Evolutionary conservation across 1,140 invertebrate species (phyloP), one percentile per base, ranked within the genome.

Genomic region (Cyrtorhinus lividipennis): DNA sequence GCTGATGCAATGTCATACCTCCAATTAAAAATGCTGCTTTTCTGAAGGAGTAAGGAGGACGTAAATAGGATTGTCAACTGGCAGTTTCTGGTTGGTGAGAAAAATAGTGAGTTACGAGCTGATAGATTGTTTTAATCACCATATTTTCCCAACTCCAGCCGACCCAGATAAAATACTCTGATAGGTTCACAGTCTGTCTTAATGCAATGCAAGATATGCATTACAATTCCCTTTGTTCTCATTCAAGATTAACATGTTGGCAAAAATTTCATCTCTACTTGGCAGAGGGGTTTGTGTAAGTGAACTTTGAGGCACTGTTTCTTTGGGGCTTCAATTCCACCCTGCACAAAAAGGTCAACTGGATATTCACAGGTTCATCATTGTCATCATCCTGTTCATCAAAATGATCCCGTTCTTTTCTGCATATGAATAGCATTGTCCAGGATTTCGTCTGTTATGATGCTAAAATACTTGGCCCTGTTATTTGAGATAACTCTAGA

Each of bases 1-100:
- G 45, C 58, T 22, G 63, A 56, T 64, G 45, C 3, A 64, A 22
- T 22, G 58, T 44, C 8, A 44, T 44, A n/a, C 38, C 38, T 44
- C 38, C 38, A 44, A n/a, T 44, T n/a, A 44, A 44, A n/a, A 44
- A 44, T 10, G 38, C 38, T 44, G 38, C 38, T 44, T 44, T 44
- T 10, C 38, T n/a, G 38, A n/a, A 44, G 38, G 8, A 10, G 38
- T 44, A 10, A n/a, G 8, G n/a, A 44, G 38, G n/a, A 44, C 38
- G 38, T 44, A 44, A 44, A 44, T n/a, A n/a, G n/a, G 38, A 44
- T 44, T 44, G n/a, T 44, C 38, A n/a, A 44, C n/a, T 44, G 8
- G 8, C 38, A n/a, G n/a, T 10, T 10, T 10, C 8, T n/a, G n/a
- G n/a, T n/a, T n/a, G n/a, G n/a, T n/a, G n/a, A n/a, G n/a, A n/a